Conservation (phyloP, 2,888 invertebrate species). For the Pristionchus fissidentatus region DNA sequence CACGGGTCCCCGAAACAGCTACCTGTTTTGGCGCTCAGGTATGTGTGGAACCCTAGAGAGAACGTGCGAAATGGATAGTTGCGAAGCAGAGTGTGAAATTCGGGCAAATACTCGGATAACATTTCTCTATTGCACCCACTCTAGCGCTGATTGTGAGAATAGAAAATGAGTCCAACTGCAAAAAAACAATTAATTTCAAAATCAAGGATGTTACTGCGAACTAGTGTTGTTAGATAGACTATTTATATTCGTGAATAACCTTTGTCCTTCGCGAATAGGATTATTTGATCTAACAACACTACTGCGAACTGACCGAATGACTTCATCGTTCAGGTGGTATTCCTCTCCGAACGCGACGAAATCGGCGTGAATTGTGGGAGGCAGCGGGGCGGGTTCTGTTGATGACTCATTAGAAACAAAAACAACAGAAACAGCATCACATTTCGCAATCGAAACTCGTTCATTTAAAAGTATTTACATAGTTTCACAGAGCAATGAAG, state of each 20-base stretch:
- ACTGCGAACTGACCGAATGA: constrained; percentile 59
- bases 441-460: no score
- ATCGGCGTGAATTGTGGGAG: constrained; percentile 70
- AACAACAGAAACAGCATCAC: background rate
- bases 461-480: background rate
- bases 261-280: no score
- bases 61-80: no score
- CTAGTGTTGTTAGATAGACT: background rate
- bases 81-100: no score
- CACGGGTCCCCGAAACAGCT: no score
- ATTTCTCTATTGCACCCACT: no score
- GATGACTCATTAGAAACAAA: background rate
- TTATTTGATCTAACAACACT: background rate
- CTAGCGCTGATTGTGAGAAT: no score
- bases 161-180: no score
- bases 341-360: constrained; percentile 72
- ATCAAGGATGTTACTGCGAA: background rate
- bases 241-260: background rate
- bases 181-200: no score
- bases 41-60: no score
- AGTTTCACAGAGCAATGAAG: background rate
- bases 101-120: no score
- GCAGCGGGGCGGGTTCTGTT: constrained; percentile 53
- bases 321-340: constrained; percentile 67
- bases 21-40: no score